Evolutionary conservation across 92 coral and sea anemone genomes (phyloP), one percentile per base, ranked within the genome.

Genomic region (Ricordea florida): DNA sequence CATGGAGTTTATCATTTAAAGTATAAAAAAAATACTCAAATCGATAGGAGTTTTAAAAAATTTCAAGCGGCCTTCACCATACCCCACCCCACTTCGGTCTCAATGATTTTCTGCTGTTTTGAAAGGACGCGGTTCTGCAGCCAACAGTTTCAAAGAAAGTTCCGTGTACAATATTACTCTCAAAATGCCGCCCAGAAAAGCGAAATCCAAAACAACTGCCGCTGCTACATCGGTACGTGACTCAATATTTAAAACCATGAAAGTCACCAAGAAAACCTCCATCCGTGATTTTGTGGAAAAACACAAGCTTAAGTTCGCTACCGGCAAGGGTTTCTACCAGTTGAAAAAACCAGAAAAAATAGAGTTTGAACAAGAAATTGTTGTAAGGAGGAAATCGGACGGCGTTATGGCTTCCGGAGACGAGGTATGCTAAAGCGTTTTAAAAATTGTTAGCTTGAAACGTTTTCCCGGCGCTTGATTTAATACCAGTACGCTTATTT

Each of bases 291-390:
- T 93, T 51, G 84, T 93, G 44, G 90, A 93, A 80, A 86, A 88
- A 66, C 92, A 90, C 76, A 85, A 90, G 72, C 45, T 93, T 21
- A 80, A 87, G 55, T 93, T 93, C 48, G 93, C 93, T 55, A 35
- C 92, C 27, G 98, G 98, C 5, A 70, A 74, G 48, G 98, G 98
- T 0, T 93, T 90, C 86, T 93, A 90, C 62, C 98, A 93, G 40
- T 97, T 93, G 4, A 81, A 80, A 13, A 93, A 93, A 42, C 97
- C 98, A 35, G 98, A 93, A 37, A 93, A 93, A n/a, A 93, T 93
- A 5, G 96, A 93, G 69, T 78, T 76, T 45, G 85, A 93, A 83
- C 90, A 93, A 65, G 98, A 93, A 57, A 66, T 93, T 27, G 97
- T 93, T 0, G 92, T 89, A 14, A 67, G 98, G 51, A 72, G 98